Evolutionary conservation across 2,888 invertebrate genomes (phyloP).

Genomic region (Arctia plantaginis): DNA sequence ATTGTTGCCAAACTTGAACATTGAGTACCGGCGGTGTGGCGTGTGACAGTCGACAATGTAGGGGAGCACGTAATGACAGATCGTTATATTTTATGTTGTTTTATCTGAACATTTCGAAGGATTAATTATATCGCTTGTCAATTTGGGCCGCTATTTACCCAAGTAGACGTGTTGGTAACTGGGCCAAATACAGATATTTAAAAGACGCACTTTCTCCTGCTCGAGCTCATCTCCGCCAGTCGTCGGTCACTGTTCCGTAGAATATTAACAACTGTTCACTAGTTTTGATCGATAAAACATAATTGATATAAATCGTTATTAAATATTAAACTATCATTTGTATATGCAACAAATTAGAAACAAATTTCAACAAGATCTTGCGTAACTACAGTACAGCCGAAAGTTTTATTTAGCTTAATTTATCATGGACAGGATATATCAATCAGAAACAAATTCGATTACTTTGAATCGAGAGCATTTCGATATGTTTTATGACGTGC

Average conservation of each 20-base stretch:
- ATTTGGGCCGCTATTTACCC: constrained; percentile 23
- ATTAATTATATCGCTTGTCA: neutral
- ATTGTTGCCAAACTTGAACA: no score
- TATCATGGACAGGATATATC: constrained; percentile 19
- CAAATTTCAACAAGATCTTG: neutral
- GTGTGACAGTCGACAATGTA: no score
- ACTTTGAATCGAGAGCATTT: constrained; percentile 12
- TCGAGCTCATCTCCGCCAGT: constrained; percentile 29
- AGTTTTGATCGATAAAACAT: neutral
- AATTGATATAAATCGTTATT: neutral
- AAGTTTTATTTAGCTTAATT: constrained; percentile 6
- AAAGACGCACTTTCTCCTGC: constrained; percentile 66
- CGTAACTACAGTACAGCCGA: neutral
- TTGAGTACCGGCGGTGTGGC: no score
- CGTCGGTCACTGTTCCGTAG: neutral
- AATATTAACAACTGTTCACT: neutral
- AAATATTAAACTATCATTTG: neutral
- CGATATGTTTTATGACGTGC: neutral
- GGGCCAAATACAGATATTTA: constrained; percentile 65
- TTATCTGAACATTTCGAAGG: neutral
- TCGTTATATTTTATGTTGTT: neutral
- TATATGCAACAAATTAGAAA: neutral
- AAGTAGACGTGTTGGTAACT: constrained; percentile 53
- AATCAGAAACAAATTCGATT: constrained; percentile 19
- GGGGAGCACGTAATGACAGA: neutral